Evolutionary conservation across 2,797 vertebrate species (phyloP).

Genomic region (Scomberomorus guttatus): DNA sequence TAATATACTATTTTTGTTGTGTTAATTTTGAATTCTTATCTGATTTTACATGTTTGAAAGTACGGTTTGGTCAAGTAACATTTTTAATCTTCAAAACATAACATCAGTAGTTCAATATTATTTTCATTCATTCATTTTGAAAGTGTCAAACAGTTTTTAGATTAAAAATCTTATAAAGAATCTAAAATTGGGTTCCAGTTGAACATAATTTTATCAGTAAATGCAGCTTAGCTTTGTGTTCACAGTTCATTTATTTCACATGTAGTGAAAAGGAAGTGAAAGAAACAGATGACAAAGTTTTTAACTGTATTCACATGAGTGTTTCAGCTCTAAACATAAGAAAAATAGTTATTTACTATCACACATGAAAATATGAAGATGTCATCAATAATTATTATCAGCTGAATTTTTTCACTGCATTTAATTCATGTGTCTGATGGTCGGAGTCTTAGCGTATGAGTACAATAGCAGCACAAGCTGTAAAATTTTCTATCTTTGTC

Average conservation of each 20-base stretch:
- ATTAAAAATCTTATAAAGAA: neutral
- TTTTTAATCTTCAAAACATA: too few species aligned
- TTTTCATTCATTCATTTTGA: neutral
- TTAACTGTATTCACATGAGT: neutral
- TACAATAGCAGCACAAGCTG: neutral
- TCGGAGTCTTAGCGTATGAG: constrained; percentile 15
- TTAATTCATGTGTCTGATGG: constrained; percentile 2
- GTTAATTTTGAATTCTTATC: too few species aligned
- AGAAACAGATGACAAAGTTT: constrained; percentile 32
- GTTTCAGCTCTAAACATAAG: constrained; percentile 5
- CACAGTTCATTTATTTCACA: constrained; percentile 10
- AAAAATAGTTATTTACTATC: neutral
- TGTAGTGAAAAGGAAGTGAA: constrained; percentile 48
- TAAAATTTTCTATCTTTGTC: neutral
- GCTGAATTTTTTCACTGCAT: neutral
- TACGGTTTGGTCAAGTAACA: too few species aligned
- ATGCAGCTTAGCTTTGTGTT: constrained; percentile 13
- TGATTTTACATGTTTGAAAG: neutral
- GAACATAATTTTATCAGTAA: neutral
- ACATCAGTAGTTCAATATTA: too few species aligned
- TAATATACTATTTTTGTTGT: neutral
- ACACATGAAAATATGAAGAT: neutral
- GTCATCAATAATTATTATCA: constrained; percentile 14
- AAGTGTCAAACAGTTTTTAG: neutral
- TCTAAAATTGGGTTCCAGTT: neutral